Evolutionary conservation across 2,113 vertebrate species (phyloP).

Genomic region (Malurus cyaneus): DNA sequence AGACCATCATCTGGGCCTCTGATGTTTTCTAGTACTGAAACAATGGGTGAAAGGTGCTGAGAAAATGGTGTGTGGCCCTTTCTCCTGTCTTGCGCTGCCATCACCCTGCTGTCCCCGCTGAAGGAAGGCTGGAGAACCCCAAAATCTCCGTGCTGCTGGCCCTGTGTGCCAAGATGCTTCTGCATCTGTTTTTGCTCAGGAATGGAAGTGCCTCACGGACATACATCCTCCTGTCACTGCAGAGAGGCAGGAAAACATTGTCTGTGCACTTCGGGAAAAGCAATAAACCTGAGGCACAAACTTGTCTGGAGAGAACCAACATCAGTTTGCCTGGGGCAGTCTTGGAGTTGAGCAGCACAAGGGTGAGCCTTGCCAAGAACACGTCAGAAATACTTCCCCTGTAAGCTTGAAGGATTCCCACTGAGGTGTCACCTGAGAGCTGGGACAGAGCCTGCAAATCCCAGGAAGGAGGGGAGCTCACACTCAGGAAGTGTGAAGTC

Average conservation of each 20-base stretch:
- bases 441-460: not conserved
- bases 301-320: not conserved
- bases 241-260: not conserved
- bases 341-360: not conserved
- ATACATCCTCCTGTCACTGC: accelerated
- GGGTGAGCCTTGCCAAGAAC: not conserved
- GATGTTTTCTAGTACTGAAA: not conserved
- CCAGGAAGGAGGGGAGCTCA: not conserved
- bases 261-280: not conserved
- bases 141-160: accelerated
- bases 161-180: not conserved
- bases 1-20: not conserved
- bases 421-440: not conserved
- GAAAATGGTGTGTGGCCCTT: not conserved
- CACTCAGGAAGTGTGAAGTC: not conserved
- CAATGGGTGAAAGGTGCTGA: not conserved
- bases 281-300: conserved; percentile 10
- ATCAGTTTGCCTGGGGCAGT: not conserved
- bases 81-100: not conserved
- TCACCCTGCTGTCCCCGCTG: not conserved
- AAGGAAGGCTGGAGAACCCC: not conserved
- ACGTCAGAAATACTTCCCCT: not conserved
- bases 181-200: not conserved
- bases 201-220: not conserved
- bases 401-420: not conserved